Base-by-base conservation (phyloP, 1,140 invertebrate genomes). In the Drosophila tropicalis region DNA sequence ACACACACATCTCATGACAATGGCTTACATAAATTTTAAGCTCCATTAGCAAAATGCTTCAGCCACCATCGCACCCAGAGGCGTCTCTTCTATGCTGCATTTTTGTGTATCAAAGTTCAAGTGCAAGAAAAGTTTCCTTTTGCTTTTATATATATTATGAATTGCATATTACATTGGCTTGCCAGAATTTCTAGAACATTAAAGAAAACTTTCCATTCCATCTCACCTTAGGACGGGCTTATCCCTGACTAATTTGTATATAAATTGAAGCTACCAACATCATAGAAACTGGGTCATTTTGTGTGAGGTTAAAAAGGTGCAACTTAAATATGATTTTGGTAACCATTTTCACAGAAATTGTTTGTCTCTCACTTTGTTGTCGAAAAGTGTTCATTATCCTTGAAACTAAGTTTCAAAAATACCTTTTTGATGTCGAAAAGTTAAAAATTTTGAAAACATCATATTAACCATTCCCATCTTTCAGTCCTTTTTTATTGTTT, bases 21-120 rank as follows among this genome's bases (percentile, higher is more conserved):
- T 87, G 70, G 83, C 79, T 86, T 89, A 86, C 83, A 87, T 87
- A 89, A 87, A 87, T 89, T 87, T 87, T 89, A 87, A 89, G 84
- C 84, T 89, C 84, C 84, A 87, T 87, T 87, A 87, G 84, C 84
- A 87, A 89, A 87, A 89, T 89, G 84, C 84, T 87, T 63, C 76
- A 70, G 76, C 70, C 71, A 80, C 62, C 66, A 58, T 67, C 44
- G 44, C 15, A 76, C 72, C 84, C 74, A 60, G 65, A 84, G 80
- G 84, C 84, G 47, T 89, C 79, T 56, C 54, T 54, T 25, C 25
- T 58, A 5, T 17, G 10, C 17, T 40, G 34, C n/a, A 6, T 44
- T 15, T 44, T 5, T 44, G 44, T 47, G 10, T 22, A 51, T 51
- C 56, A 79, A 82, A 87, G 83, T 87, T 86, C 82, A 86, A 86